A percentile compares a stretch with the other conserved stretches of the same genome.
phyloP scores from a whole-genome alignment of 1,140 invertebrate genomes.

The Dreissena polymorpha region DNA sequence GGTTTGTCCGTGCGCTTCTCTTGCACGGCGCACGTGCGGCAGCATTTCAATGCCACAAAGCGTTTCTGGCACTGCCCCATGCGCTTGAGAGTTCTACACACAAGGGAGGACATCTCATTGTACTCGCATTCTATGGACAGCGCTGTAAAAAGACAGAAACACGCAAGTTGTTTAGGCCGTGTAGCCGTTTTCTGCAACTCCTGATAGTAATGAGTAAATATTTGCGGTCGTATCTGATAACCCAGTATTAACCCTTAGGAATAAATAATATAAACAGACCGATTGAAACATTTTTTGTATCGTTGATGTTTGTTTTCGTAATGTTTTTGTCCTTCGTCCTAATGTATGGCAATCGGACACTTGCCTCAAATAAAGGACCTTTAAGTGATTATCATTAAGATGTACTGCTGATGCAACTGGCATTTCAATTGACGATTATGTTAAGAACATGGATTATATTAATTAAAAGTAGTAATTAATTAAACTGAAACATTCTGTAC shows the following conservation, averaged over 20 bases:
- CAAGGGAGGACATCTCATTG: slow-evolving; percentile 66
- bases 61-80: slow-evolving; percentile 68
- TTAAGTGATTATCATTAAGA: too few species aligned
- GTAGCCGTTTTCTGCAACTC: neutral
- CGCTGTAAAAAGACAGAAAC: slow-evolving; percentile 59
- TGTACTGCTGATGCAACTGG: too few species aligned
- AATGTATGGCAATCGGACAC: too few species aligned
- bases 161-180: neutral
- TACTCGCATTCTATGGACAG: slow-evolving; percentile 61
- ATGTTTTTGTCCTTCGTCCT: too few species aligned
- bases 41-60: slow-evolving; percentile 69
- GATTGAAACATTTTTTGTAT: too few species aligned
- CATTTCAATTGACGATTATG: too few species aligned
- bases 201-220: neutral
- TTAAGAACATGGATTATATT: too few species aligned
- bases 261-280: neutral
- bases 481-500: too few species aligned
- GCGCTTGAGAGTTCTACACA: slow-evolving; percentile 68
- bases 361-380: too few species aligned
- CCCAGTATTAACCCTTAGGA: neutral
- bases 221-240: too few species aligned
- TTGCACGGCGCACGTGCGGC: slow-evolving; percentile 64
- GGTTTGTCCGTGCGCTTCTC: slow-evolving; percentile 49
- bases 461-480: too few species aligned
- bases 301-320: too few species aligned